Base-by-base conservation (phyloP, 2,797 vertebrate species). In the Cottoperca gobio region DNA sequence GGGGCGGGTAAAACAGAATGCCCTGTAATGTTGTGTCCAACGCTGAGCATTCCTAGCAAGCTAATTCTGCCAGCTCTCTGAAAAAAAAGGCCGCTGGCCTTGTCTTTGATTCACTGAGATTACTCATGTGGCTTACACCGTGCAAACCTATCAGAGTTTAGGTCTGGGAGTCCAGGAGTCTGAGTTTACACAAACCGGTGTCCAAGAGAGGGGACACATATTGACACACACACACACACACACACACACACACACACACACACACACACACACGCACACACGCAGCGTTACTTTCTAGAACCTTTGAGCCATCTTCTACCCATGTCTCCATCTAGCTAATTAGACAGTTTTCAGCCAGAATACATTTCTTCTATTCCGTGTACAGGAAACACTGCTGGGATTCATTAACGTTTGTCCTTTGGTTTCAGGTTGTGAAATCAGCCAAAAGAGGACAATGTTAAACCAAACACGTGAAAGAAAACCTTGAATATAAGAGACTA, bases 1-100 rank as follows among this genome's bases (percentile, higher is more conserved):
- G 80, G 78, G 80, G 77, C 0, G 43, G 83, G 87, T 90, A 88
- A 81, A 82, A 84, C 78, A 73, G 57, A 85, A 87, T 78, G 81
- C 37, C 67, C 67, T 80, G 67, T 63, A 75, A 78, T 78, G 63
- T 71, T 76, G 59, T 73, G 70, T 81, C 65, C 78, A 75, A 60
- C 65, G 31, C 66, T 61, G 53, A 78, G 60, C 66, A 76, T 82
- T 88, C 73, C 73, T 52, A 24, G 55, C 71, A n/a, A 64, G 70
- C 57, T 50, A 62, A 84, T 85, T 87, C 82, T 81, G 70, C 80
- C 79, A 88, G 77, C 55, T 61, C 66, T 21, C 46, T 62, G 53
- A 65, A 74, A 69, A 85, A 82, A 77, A 78, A 24, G 80, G n/a
- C 81, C 9, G n/a, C 75, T 70, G 83, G 82, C 81, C 67, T 80